Conservation (phyloP, 2,888 invertebrate species). For the Thyatira batis region DNA sequence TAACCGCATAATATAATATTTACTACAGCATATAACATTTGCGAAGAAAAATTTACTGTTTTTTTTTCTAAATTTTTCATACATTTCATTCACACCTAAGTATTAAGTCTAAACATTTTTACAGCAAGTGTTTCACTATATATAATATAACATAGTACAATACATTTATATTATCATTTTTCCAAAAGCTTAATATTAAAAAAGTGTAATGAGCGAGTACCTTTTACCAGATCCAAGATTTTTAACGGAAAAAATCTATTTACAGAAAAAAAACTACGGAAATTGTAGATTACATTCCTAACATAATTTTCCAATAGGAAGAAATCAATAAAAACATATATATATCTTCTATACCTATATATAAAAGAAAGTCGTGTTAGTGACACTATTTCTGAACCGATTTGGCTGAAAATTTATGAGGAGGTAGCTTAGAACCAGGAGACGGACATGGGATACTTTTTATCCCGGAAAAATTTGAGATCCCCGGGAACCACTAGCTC, state of each 20-base stretch:
- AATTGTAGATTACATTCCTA: too few relatives aligned
- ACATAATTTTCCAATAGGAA: too few relatives aligned
- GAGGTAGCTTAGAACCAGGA: too few relatives aligned
- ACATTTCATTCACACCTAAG: slow-evolving; percentile 13
- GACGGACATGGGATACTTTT: too few relatives aligned
- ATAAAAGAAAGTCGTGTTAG: too few relatives aligned
- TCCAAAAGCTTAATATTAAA: not conserved
- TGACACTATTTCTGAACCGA: too few relatives aligned
- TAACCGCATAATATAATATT: not conserved
- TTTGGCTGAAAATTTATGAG: too few relatives aligned
- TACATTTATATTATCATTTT: slow-evolving; percentile 9
- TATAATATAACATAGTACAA: slow-evolving; percentile 24
- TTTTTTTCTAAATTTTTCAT: slow-evolving; percentile 12
- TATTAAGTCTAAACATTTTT: slow-evolving; percentile 16
- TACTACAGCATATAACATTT: not conserved
- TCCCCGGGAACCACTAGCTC: too few relatives aligned
- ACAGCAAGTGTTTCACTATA: slow-evolving; percentile 27
- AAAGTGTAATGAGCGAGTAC: not conserved
- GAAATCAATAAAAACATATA: too few relatives aligned
- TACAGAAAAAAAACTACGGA: not conserved
- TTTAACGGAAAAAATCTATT: not conserved
- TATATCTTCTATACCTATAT: too few relatives aligned
- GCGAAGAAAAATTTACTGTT: not conserved
- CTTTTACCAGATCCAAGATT: not conserved
- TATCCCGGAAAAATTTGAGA: too few relatives aligned